These are phyloP conservation scores for Pheosia tremula DNA, from an alignment of 2,888 invertebrate species.

Conservation along the genomic window DNA sequence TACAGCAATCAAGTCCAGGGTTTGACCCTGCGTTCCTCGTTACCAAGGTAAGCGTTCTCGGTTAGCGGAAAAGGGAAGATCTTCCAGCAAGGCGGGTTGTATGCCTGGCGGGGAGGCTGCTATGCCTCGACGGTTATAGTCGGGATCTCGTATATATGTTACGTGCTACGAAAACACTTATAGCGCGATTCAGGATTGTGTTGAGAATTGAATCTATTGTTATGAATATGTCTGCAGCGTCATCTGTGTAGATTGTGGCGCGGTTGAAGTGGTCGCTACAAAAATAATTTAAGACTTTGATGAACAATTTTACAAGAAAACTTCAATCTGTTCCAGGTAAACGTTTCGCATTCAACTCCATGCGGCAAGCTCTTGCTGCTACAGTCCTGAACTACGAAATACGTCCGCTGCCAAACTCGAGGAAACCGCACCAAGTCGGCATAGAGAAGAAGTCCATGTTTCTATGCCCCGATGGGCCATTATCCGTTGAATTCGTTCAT, in stretches of 20 bases:
- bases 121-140: no score
- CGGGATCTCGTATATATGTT: no score
- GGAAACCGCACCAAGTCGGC: conserved; percentile 19
- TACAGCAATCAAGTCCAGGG: no score
- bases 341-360: conserved; percentile 24
- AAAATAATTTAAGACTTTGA: background rate
- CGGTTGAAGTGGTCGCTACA: no score
- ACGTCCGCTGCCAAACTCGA: conserved; percentile 19
- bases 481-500: conserved; percentile 29
- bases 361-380: conserved; percentile 25
- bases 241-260: no score
- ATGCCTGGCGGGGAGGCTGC: no score
- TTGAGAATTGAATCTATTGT: no score
- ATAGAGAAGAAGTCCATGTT: conserved; percentile 26
- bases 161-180: no score
- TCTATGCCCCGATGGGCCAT: conserved; percentile 21
- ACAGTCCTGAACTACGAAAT: conserved; percentile 33
- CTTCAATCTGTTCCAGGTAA: conserved; percentile 18
- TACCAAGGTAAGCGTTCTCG: background rate
- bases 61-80: no score
- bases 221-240: no score
- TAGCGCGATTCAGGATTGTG: no score
- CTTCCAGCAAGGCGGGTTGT: no score
- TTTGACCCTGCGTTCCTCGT: background rate
- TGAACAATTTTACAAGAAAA: conserved; percentile 5